Evolutionary conservation across 2,797 vertebrate species (phyloP).

Genomic region (Triplophysa yarkandensis): DNA sequence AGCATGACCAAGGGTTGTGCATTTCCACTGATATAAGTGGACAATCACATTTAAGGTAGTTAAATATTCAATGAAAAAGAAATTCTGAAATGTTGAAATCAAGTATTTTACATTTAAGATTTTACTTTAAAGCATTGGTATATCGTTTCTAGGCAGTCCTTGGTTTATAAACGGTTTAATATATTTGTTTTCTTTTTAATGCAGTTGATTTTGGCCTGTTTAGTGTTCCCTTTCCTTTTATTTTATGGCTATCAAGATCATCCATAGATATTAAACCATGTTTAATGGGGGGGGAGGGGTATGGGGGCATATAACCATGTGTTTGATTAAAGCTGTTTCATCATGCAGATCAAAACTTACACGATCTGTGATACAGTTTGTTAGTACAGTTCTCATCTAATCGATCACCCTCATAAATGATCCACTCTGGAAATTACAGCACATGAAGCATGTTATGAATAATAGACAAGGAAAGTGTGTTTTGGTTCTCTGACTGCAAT

Average conservation of each 20-base stretch:
- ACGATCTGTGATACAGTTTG: conserved; percentile 28
- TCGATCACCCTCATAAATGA: conserved; percentile 67
- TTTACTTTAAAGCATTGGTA: conserved; percentile 27
- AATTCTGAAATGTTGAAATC: conserved; percentile 9
- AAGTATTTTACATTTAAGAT: conserved; percentile 22
- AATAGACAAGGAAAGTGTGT: conserved; percentile 58
- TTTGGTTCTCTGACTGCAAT: conserved; percentile 20
- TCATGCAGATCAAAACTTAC: conserved; percentile 31
- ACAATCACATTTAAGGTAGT: conserved; percentile 28
- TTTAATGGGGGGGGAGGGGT: conserved; percentile 22
- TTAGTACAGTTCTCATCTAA: conserved; percentile 4
- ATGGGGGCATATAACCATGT: conserved; percentile 9
- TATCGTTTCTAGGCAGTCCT: conserved; percentile 33
- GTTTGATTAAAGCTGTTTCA: conserved; percentile 30
- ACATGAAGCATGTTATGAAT: conserved; percentile 73
- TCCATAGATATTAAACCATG: conserved; percentile 31
- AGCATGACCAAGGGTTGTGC: conserved; percentile 38
- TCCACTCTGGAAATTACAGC: conserved; percentile 78
- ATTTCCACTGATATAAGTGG: conserved; percentile 35
- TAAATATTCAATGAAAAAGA: conserved; percentile 4
- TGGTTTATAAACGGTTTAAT: conserved; percentile 32
- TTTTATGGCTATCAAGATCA: conserved; percentile 28
- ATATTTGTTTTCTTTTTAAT: conserved; percentile 28
- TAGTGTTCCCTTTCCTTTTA: conserved; percentile 24
- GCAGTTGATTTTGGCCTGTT: conserved; percentile 40